These are phyloP conservation scores for Rhombomys opimus DNA, from an alignment of 2,113 vertebrate species.

Conservation along the genomic window DNA sequence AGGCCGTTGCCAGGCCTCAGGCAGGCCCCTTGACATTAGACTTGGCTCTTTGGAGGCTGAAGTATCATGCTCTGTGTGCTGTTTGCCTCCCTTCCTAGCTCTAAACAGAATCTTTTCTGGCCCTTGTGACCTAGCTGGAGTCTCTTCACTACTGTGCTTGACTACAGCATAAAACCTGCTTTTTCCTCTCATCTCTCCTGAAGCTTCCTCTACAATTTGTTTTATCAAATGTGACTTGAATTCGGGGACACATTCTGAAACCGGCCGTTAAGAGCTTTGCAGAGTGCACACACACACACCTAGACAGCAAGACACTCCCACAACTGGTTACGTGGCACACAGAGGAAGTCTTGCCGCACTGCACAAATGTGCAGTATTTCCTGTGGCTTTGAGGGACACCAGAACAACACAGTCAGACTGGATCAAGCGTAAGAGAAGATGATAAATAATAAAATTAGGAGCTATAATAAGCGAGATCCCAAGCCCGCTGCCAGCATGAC, in stretches of 20 bases:
- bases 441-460: too few species aligned
- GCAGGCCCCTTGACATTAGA: background rate
- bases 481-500: background rate
- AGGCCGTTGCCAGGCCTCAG: accelerated
- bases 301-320: background rate
- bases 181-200: background rate
- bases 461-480: too few species aligned
- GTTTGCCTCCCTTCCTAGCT: background rate
- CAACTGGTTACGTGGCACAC: too few species aligned
- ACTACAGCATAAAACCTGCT: background rate
- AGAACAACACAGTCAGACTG: background rate
- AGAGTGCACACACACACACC: background rate
- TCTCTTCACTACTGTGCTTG: background rate
- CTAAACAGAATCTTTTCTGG: background rate
- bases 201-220: background rate
- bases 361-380: too few species aligned
- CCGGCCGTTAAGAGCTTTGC: background rate
- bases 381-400: background rate
- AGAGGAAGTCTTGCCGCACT: background rate
- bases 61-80: background rate
- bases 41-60: background rate
- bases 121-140: background rate
- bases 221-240: background rate
- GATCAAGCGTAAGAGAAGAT: background rate
- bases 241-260: background rate